phyloP scores from a whole-genome alignment of 30 jellyfish, hydroid and myxozoan genomes.

The Catostylus mosaicus region DNA sequence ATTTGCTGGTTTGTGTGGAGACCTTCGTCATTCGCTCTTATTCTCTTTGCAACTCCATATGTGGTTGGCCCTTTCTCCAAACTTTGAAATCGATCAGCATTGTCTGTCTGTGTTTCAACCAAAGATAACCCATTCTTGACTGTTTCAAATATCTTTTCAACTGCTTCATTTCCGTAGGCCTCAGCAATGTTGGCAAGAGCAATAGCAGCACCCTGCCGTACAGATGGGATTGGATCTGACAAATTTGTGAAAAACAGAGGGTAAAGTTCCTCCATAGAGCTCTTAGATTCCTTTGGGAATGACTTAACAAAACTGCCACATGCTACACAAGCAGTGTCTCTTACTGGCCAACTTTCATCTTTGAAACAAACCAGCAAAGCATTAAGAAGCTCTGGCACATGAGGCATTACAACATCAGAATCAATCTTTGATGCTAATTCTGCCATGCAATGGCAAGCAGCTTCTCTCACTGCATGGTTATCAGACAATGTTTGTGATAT shows the following conservation, averaged over 20 bases:
- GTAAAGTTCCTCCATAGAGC: conserved; percentile 68
- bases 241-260: conserved; percentile 90
- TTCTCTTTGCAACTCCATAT: conserved; percentile 86
- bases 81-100: conserved; percentile 89
- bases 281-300: conserved; percentile 73
- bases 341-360: conserved; percentile 99
- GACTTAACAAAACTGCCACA: conserved; percentile 92
- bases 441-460: conserved; percentile 99
- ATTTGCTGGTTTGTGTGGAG: conserved; percentile 90
- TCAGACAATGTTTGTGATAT: conserved; percentile 87
- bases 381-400: conserved; percentile 69
- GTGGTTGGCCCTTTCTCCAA: conserved; percentile 96
- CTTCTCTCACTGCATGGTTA: conserved; percentile 99
- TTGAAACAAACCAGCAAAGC: conserved; percentile 90
- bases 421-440: conserved; percentile 87
- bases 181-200: conserved; percentile 82
- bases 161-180: conserved; percentile 82
- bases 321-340: conserved; percentile 99
- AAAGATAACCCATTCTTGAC: conserved; percentile 62
- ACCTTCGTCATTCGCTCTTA: conserved; percentile 79
- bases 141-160: conserved; percentile 45
- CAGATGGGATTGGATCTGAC: conserved; percentile 97
- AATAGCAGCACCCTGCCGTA: conserved; percentile 97
- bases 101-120: conserved; percentile 74
- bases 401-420: conserved; percentile 62